Percentiles rank a stretch among this genome's conserved stretches.
Evolutionary conservation across 2,797 vertebrate species (phyloP).

Genomic region (Erethizon dorsatum): DNA sequence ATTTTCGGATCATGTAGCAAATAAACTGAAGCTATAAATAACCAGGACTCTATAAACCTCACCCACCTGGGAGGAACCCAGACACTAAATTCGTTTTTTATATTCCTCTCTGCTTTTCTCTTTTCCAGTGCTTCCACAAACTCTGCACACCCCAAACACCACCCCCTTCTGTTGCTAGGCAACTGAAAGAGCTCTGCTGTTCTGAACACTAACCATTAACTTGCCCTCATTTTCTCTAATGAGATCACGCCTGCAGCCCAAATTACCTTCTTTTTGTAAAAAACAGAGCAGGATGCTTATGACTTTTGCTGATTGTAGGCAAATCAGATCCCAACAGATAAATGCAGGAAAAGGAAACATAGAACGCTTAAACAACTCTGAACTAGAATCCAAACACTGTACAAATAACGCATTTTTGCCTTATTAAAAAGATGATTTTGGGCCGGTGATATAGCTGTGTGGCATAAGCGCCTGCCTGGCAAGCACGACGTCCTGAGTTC

Average conservation of each 20-base stretch:
- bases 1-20: constrained; percentile 48
- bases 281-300: constrained; percentile 46
- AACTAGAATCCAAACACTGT: background rate
- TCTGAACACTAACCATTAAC: background rate
- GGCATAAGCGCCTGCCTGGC: too few species aligned
- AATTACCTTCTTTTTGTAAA: constrained; percentile 67
- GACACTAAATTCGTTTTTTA: constrained; percentile 53
- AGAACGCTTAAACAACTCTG: background rate
- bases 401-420: background rate
- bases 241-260: constrained; percentile 52
- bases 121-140: background rate
- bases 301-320: constrained; percentile 43
- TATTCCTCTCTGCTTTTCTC: background rate
- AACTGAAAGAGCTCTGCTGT: constrained; percentile 62
- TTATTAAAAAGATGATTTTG: background rate
- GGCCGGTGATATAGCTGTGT: too few species aligned
- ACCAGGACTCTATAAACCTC: background rate
- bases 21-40: constrained; percentile 48
- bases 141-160: background rate
- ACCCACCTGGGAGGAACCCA: background rate
- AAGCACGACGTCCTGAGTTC: too few species aligned
- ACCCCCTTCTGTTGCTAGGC: constrained; percentile 72
- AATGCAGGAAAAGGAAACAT: constrained; percentile 14
- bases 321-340: constrained; percentile 52
- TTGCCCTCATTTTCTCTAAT: constrained; percentile 57